Evolutionary conservation across 1,140 invertebrate species (phyloP), one percentile per base, ranked within the genome.

Genomic region (Ips nitidus): DNA sequence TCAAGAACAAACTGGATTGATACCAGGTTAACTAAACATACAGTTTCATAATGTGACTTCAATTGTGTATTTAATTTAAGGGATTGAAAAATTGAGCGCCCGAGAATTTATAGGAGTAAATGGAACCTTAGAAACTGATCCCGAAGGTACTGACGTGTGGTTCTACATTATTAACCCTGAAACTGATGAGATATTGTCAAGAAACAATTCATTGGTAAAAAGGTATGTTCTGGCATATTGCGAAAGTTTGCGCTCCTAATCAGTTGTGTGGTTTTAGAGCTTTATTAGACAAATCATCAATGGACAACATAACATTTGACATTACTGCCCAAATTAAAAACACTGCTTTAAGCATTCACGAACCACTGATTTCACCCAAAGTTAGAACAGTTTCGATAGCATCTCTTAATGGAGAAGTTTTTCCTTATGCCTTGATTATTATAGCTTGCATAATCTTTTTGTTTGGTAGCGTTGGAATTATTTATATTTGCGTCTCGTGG

Each of bases 401-500:
- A 4, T 83, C 88, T 4, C 85, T 87, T 64, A 87, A 87, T 68
- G 89, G 86, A 73, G 89, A 89, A 69, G 90, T 93, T 2, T 92
- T 94, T 75, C 94, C 93, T 4, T 93, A 93, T 60, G 93, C 92
- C 3, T 83, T 97, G 3, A 91, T 97, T 58, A 87, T 92, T 37
- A 88, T 97, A 36, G 94, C 93, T 0, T 90, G 89, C 45, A 86
- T 97, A 22, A 95, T 97, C 62, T 86, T 96, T 22, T 84, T 97
- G 2, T 85, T 95, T 37, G 92, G 92, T 2, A 85, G 91, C 8
- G 89, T 91, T 61, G 94, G 92, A 7, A 95, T 95, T 45, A 88
- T 95, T 41, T 95, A 96, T 77, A 94, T 97, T 41, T 95, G 94
- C 77, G 88, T 94, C 52, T 94, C 93, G 1, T 96, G 94, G 93